A percentile compares a stretch with the other conserved stretches of the same genome.
Conservation (phyloP, 64 coral and sea anemone genomes). For the Dendrophyllia cribrosa region DNA sequence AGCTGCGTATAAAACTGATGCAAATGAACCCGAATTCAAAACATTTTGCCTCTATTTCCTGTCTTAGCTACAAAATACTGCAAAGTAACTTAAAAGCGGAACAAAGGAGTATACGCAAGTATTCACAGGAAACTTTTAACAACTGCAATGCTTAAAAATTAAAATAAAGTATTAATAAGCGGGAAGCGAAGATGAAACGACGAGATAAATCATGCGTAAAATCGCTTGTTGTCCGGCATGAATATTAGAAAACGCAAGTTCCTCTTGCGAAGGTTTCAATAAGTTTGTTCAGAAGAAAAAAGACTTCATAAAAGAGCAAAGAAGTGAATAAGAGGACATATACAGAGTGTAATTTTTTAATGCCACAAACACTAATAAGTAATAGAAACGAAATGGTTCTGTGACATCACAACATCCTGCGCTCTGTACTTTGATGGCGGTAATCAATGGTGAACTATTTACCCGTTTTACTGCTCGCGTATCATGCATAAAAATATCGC, state of each 20-base stretch:
- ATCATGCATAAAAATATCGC: neutral
- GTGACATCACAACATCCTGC: neutral
- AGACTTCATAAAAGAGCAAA: neutral
- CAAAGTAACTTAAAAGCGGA: constrained; percentile 29
- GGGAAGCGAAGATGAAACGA: constrained; percentile 19
- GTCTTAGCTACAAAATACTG: constrained; percentile 47
- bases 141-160: neutral
- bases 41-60: constrained; percentile 55
- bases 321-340: neutral
- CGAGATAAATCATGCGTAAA: constrained; percentile 31
- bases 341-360: neutral
- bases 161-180: neutral
- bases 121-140: neutral
- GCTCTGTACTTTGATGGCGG: neutral
- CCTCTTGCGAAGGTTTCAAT: neutral
- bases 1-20: constrained; percentile 37
- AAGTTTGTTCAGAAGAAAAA: neutral
- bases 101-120: constrained; percentile 11
- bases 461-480: neutral
- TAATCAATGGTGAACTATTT: neutral
- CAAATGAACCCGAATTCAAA: constrained; percentile 53
- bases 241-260: neutral
- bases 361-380: neutral
- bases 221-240: neutral
- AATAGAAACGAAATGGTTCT: neutral